phyloP scores from a whole-genome alignment of 2,888 invertebrate species.

The Ischnus inquisitorius region DNA sequence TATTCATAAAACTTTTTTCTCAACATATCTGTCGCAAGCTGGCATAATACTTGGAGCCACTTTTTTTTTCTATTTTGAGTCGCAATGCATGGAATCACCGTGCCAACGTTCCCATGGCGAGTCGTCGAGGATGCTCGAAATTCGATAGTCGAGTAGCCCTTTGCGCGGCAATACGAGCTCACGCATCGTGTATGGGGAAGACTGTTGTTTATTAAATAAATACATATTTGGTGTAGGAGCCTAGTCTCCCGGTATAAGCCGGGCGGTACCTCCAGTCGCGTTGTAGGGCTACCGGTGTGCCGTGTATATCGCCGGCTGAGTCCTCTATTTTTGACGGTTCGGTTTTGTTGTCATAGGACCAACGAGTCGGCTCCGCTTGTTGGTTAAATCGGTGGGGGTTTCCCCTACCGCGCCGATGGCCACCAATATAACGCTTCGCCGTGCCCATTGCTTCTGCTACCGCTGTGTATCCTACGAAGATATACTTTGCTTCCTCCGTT shows the following conservation, averaged over 20 bases:
- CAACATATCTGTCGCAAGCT: too few species aligned
- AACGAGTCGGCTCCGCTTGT: conserved; percentile 72
- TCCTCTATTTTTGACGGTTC: conserved; percentile 80
- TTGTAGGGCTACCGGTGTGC: conserved; percentile 28
- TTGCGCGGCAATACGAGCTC: conserved; percentile 70
- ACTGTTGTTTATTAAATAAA: conserved; percentile 84
- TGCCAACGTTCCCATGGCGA: background rate
- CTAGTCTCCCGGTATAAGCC: conserved; percentile 73
- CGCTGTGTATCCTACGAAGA: conserved; percentile 8
- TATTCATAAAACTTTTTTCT: too few species aligned
- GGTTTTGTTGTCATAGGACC: conserved; percentile 84
- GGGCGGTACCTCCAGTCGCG: conserved; percentile 50
- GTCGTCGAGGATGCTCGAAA: conserved; percentile 60
- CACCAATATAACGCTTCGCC: conserved; percentile 51
- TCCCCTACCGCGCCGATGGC: conserved; percentile 28
- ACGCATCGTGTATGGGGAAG: conserved; percentile 56
- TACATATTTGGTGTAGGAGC: conserved; percentile 83
- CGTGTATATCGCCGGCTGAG: conserved; percentile 79
- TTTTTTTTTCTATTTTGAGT: background rate
- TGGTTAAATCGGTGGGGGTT: conserved; percentile 66
- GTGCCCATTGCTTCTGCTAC: conserved; percentile 40
- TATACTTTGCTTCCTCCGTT: conserved; percentile 32
- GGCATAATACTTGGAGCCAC: background rate
- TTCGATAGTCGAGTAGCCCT: conserved; percentile 58
- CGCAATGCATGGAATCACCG: background rate